Conservation (phyloP, 2,797 vertebrate species). For the Pachyuromys duprasi region DNA sequence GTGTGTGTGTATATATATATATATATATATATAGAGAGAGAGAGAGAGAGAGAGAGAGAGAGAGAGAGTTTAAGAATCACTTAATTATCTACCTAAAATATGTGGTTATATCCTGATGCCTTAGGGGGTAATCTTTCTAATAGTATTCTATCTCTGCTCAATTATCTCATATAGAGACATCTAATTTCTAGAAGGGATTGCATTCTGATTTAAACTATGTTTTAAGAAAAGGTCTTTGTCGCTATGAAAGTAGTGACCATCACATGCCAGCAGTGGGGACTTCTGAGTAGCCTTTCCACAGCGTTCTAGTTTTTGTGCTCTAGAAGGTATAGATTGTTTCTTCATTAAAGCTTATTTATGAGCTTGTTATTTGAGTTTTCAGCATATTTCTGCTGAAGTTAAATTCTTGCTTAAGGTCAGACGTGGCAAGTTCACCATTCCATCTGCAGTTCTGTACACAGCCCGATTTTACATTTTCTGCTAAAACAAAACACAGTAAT, state of each 20-base stretch:
- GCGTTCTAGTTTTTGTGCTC: conserved; percentile 30
- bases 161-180: conserved; percentile 39
- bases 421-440: background rate
- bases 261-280: conserved; percentile 5
- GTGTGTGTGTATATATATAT: background rate
- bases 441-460: background rate
- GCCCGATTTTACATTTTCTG: conserved; percentile 49
- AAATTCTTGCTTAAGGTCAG: conserved; percentile 51
- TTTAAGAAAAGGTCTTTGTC: background rate
- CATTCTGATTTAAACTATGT: conserved; percentile 60
- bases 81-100: conserved; percentile 54
- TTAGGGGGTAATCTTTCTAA: conserved; percentile 48
- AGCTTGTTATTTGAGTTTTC: conserved; percentile 36
- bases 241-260: conserved; percentile 38
- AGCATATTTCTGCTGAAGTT: background rate
- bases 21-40: too few relatives aligned
- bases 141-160: conserved; percentile 61
- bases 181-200: conserved; percentile 56
- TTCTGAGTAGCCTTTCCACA: conserved; percentile 8
- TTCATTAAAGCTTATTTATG: conserved; percentile 40
- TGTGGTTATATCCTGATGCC: conserved; percentile 27
- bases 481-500: conserved; percentile 35
- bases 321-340: conserved; percentile 44
- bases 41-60: too few relatives aligned
- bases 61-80: conserved; percentile 51